Conservation (phyloP, 2,797 vertebrate species). For the Decapterus maruadsi region DNA sequence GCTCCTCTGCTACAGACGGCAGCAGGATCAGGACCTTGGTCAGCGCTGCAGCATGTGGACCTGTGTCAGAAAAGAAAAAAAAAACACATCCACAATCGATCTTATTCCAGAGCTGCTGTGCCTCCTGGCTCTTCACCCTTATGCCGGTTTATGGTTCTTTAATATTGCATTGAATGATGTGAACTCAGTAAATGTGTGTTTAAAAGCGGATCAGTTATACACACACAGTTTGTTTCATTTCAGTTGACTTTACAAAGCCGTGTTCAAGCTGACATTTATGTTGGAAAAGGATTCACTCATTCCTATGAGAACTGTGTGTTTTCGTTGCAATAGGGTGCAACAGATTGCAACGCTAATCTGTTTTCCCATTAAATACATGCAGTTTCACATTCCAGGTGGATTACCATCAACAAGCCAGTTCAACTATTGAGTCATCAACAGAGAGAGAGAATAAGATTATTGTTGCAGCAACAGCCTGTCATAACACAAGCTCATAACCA, state of each 20-base stretch:
- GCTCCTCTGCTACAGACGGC: not conserved
- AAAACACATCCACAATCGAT: too few relatives aligned
- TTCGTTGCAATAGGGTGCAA: not conserved
- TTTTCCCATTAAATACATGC: too few relatives aligned
- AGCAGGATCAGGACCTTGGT: slow-evolving; percentile 1
- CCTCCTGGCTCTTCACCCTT: not conserved
- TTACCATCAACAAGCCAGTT: not conserved
- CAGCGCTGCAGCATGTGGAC: not conserved
- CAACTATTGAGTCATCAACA: not conserved
- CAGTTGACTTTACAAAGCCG: not conserved
- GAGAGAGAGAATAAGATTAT: not conserved
- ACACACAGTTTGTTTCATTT: not conserved
- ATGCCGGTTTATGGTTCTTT: not conserved
- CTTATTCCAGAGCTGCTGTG: not conserved
- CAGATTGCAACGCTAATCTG: too few relatives aligned
- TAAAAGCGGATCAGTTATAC: not conserved
- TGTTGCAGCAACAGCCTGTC: not conserved
- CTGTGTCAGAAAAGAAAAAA: too few relatives aligned
- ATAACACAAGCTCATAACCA: not conserved
- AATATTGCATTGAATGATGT: not conserved
- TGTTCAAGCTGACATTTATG: not conserved
- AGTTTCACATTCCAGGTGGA: not conserved
- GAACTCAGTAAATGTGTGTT: not conserved
- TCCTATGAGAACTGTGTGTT: not conserved
- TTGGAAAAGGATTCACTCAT: too few relatives aligned